These are phyloP conservation scores for Cebus imitator DNA, from an alignment of 2,113 vertebrate genomes.

Conservation along the genomic window DNA sequence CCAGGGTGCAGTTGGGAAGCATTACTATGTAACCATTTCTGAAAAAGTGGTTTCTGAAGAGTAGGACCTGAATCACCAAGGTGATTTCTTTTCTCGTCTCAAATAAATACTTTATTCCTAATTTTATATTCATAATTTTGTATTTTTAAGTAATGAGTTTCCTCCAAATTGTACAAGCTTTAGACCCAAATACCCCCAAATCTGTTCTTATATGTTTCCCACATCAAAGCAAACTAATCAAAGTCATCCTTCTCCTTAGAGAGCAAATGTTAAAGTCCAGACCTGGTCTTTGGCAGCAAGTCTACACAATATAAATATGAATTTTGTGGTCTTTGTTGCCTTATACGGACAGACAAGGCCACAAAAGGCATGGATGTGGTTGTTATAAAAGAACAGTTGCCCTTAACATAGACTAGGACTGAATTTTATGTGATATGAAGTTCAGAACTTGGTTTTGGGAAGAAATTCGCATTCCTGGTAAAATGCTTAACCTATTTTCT, in stretches of 20 bases:
- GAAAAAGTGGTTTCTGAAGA: not conserved
- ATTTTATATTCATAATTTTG: not conserved
- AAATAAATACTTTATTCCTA: not conserved
- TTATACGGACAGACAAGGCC: not conserved
- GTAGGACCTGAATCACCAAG: not conserved
- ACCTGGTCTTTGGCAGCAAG: not conserved
- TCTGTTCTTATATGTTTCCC: not conserved
- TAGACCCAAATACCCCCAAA: not conserved
- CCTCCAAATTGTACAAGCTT: not conserved
- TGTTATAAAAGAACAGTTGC: not conserved
- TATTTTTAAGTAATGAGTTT: not conserved
- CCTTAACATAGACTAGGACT: not conserved
- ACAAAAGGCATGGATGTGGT: not conserved
- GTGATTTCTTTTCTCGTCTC: not conserved
- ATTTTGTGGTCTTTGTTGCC: not conserved
- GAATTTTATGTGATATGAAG: not conserved
- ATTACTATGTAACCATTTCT: not conserved
- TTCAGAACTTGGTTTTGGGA: conserved; percentile 6
- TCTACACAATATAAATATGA: not conserved
- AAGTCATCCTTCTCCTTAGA: not conserved
- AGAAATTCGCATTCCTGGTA: conserved; percentile 25
- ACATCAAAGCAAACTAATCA: not conserved
- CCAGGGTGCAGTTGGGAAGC: not conserved
- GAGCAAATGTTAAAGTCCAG: not conserved
- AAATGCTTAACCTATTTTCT: conserved; percentile 32